These are phyloP conservation scores for Erebia epiphron DNA, from an alignment of 2,888 invertebrate genomes.

Conservation along the genomic window DNA sequence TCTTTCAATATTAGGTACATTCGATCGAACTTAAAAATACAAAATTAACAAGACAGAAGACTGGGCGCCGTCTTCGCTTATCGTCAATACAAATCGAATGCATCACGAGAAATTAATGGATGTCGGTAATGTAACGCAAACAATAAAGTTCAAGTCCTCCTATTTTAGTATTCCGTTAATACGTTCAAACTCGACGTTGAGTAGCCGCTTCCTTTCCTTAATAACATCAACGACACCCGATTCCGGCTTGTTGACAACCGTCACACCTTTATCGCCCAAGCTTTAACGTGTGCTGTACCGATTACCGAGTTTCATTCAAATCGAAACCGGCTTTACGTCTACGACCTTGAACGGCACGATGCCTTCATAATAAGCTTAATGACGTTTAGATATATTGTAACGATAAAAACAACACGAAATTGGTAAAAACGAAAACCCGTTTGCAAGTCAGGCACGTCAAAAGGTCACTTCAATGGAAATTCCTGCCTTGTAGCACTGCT, in stretches of 20 bases:
- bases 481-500: no score
- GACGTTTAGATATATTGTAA: slow-evolving; percentile 15
- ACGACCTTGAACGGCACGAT: slow-evolving; percentile 47
- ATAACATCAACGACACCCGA: slow-evolving; percentile 48
- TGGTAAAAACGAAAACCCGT: slow-evolving; percentile 11
- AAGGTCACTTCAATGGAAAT: slow-evolving; percentile 15
- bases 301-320: slow-evolving; percentile 40
- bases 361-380: slow-evolving; percentile 28
- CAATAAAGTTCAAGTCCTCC: slow-evolving; percentile 23
- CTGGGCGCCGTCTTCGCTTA: not conserved
- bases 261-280: slow-evolving; percentile 41
- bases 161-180: slow-evolving; percentile 45
- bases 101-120: not conserved
- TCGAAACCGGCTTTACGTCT: slow-evolving; percentile 47
- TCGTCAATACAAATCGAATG: not conserved
- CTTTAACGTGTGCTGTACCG: slow-evolving; percentile 41
- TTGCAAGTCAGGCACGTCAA: slow-evolving; percentile 7
- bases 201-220: slow-evolving; percentile 52
- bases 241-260: slow-evolving; percentile 46
- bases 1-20: no score
- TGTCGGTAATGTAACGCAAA: slow-evolving; percentile 3
- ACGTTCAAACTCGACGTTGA: slow-evolving; percentile 51
- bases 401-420: slow-evolving; percentile 20
- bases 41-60: no score
- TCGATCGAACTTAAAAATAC: no score